Conservation (phyloP, 1,140 invertebrate species). For the Brachionus manjavacas region DNA sequence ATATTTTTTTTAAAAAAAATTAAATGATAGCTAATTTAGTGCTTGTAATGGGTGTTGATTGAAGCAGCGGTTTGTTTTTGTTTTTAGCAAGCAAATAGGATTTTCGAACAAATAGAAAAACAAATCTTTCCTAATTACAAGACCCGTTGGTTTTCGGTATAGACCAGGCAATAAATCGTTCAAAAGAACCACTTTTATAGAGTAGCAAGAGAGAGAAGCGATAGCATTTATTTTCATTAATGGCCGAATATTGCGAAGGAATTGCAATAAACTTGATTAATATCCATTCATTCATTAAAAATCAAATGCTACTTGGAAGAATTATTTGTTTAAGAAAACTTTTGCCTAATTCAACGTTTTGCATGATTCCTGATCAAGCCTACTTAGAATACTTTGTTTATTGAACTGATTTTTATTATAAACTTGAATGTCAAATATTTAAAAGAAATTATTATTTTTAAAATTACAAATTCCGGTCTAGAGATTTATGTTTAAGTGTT, state of each 20-base stretch:
- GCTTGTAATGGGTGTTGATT: neutral
- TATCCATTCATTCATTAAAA: neutral
- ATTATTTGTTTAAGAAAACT: neutral
- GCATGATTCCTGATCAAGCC: neutral
- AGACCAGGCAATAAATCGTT: neutral
- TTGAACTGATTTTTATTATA: neutral
- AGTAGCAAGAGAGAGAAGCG: neutral
- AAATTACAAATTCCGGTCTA: neutral
- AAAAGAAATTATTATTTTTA: neutral
- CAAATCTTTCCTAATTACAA: neutral
- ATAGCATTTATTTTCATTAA: conserved; percentile 4
- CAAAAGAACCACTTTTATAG: neutral
- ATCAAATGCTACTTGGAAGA: neutral
- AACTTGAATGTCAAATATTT: conserved; percentile 1
- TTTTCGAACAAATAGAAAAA: neutral
- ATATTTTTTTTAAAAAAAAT: neutral
- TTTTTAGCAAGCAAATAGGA: neutral
- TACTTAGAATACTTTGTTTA: neutral
- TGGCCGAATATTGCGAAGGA: neutral
- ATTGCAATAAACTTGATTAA: neutral
- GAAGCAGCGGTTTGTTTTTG: neutral
- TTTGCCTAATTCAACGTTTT: neutral
- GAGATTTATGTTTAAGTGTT: neutral
- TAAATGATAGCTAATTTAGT: neutral
- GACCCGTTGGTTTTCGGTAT: neutral